These are phyloP conservation scores for Thunnus albacares DNA, from an alignment of 2,797 vertebrate species.

Conservation along the genomic window DNA sequence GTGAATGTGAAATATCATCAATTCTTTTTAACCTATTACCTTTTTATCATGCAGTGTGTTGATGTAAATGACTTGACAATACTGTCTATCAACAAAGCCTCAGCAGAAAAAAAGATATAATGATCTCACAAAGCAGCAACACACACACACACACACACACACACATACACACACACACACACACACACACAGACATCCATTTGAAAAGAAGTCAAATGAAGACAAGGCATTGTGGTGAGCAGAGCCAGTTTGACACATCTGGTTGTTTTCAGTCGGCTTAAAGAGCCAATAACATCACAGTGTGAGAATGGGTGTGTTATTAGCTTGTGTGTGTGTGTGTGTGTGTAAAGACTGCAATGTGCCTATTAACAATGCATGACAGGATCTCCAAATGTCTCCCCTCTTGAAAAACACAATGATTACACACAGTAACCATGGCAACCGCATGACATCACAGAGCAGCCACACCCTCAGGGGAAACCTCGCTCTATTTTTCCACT, in stretches of 20 bases:
- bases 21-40: too few relatives aligned
- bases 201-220: not conserved
- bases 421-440: slow-evolving; percentile 48
- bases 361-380: slow-evolving; percentile 47
- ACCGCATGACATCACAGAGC: slow-evolving; percentile 66
- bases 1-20: too few relatives aligned
- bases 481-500: slow-evolving; percentile 56
- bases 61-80: too few relatives aligned
- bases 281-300: slow-evolving; percentile 18
- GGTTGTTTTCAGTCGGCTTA: slow-evolving; percentile 12
- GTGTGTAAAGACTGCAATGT: not conserved
- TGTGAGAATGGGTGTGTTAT: slow-evolving; percentile 1
- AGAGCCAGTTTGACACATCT: slow-evolving; percentile 39
- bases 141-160: too few relatives aligned
- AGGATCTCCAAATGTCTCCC: slow-evolving; percentile 28
- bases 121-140: too few relatives aligned
- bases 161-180: not conserved
- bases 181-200: slow-evolving; percentile 6
- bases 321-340: not conserved
- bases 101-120: too few relatives aligned
- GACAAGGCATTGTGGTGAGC: not conserved
- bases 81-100: too few relatives aligned
- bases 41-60: too few relatives aligned
- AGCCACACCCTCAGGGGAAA: slow-evolving; percentile 52
- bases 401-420: slow-evolving; percentile 30